Evolutionary conservation across 2,797 vertebrate genomes (phyloP), one percentile per base, ranked within the genome.

Genomic region (Pangasius mekongensis): DNA sequence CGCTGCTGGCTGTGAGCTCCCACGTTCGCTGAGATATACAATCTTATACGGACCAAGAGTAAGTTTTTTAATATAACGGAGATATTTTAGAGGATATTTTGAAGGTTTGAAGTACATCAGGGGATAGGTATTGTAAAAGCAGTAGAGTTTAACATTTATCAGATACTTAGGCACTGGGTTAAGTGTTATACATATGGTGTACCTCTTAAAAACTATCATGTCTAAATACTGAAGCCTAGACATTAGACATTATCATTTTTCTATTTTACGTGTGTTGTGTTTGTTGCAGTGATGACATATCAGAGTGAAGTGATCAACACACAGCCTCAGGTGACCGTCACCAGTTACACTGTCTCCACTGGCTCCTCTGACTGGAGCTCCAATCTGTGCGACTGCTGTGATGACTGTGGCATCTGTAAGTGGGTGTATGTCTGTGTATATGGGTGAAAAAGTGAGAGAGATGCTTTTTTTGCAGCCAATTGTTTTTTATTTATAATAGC

Each of bases 371-470:
- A 95, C 0, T 97, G 96, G 96, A 96, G 88, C 87, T 93, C 96
- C 74, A 93, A 93, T 27, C 88, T 94, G 85, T 96, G 95, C 14
- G 95, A 96, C 93, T 96, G 96, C 92, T 96, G 94, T 89, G 95
- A 96, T 0, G 95, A 97, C 92, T 96, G 94, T 3, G 94, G 95
- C 85, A 95, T 97, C 91, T 97, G 96, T 96, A 92, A 88, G 95
- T 27, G 56, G 27, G 18, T 80, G 2, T 22, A 52, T 84, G 4
- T 84, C 18, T 67, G 43, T 30, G 71, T 36, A 22, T 74, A 2
- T 89, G 18, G 27, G 6, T 71, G 64, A 74, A 49, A 36, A 43
- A 83, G 24, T 30, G 36, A 43, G n/a, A 13, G 43, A 27, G 20
- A 47, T 47, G 36, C 54, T 30, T n/a, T 54, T 54, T 52, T 56